These are phyloP conservation scores for Merluccius polli DNA, from an alignment of 2,797 vertebrate genomes.

Conservation along the genomic window DNA sequence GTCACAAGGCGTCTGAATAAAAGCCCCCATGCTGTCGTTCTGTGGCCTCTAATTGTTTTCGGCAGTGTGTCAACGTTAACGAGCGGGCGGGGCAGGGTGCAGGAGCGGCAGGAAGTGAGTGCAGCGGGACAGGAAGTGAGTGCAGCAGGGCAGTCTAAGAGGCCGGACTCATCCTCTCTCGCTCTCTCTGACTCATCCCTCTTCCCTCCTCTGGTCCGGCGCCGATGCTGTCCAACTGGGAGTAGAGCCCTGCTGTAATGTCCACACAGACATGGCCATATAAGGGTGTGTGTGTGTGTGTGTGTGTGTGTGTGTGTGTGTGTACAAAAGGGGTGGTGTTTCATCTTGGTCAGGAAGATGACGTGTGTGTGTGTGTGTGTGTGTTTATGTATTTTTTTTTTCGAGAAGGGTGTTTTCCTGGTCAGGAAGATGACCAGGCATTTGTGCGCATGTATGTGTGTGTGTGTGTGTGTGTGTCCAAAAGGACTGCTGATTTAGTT, in stretches of 20 bases:
- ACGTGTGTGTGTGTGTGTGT: neutral
- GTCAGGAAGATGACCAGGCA: no score
- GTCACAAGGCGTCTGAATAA: neutral
- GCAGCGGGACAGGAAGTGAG: neutral
- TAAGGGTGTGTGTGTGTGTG: neutral
- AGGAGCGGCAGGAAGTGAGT: neutral
- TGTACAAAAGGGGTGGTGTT: neutral
- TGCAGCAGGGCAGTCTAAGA: neutral
- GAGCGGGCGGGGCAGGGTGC: neutral
- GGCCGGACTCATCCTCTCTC: neutral
- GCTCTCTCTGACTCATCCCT: neutral
- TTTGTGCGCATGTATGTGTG: neutral
- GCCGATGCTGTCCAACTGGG: neutral
- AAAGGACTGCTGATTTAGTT: neutral
- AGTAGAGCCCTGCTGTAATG: neutral
- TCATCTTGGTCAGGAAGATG: neutral
- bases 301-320: neutral
- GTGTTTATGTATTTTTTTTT: neutral
- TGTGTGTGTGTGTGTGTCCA: neutral
- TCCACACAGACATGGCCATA: neutral
- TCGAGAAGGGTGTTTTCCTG: no score
- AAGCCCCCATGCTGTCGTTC: neutral
- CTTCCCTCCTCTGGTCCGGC: neutral
- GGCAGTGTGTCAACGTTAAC: neutral
- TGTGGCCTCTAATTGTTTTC: no score